Percentiles rank a stretch among this genome's conserved stretches.
phyloP scores from a whole-genome alignment of 2,888 invertebrate species.

The Sicus ferrugineus region DNA sequence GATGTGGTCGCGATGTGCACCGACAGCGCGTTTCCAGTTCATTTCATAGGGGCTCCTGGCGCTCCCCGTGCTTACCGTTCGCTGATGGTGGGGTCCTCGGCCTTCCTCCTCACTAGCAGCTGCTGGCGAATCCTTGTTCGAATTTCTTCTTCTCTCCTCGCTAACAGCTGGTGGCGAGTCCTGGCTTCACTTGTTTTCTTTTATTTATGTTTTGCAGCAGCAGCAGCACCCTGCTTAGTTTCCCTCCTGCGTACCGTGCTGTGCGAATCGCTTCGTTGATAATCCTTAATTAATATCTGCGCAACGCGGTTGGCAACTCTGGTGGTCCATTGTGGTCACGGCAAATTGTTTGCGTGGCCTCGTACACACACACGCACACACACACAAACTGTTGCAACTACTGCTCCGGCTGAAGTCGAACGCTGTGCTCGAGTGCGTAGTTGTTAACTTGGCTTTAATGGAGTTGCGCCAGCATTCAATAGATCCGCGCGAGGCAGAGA shows the following conservation, averaged over 20 bases:
- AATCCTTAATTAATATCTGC: constrained; percentile 18
- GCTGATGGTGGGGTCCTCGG: neutral
- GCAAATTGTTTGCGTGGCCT: constrained; percentile 12
- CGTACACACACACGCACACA: neutral
- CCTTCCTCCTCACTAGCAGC: neutral
- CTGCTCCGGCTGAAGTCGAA: neutral
- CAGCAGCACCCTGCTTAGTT: neutral
- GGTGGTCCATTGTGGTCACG: neutral
- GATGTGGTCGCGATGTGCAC: neutral
- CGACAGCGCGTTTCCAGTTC: neutral
- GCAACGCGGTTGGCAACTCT: neutral
- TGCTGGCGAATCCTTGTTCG: no score
- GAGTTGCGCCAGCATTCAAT: neutral
- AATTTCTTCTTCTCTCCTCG: no score
- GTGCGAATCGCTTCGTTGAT: constrained; percentile 6
- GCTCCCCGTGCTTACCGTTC: neutral
- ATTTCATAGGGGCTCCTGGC: neutral
- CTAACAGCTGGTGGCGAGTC: no score
- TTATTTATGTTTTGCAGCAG: neutral
- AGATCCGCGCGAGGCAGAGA: no score
- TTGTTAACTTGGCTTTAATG: neutral
- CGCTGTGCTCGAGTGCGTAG: neutral
- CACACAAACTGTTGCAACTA: neutral
- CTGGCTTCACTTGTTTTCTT: no score
- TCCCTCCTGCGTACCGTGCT: neutral